These are phyloP conservation scores for Diorhabda elongata DNA, from an alignment of 1,140 invertebrate genomes.

Conservation along the genomic window DNA sequence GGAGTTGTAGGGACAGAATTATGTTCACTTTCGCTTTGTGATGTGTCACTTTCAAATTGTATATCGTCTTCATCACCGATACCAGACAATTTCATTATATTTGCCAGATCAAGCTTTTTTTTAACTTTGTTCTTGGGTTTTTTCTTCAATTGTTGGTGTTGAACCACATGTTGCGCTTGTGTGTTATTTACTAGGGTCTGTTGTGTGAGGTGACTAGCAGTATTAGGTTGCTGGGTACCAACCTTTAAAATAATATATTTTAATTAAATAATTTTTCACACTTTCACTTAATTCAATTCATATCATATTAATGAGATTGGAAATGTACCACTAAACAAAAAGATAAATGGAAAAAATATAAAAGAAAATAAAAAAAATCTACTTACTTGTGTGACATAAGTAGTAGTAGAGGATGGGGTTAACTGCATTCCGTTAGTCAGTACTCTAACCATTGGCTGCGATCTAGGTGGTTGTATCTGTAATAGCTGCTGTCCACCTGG, in stretches of 20 bases:
- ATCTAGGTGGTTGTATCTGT: conserved; percentile 44
- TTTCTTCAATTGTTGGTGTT: conserved; percentile 37
- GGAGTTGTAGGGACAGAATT: conserved; percentile 36
- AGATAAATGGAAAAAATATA: neutral
- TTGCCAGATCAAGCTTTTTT: conserved; percentile 53
- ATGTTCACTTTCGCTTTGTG: conserved; percentile 42
- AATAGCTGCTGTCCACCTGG: conserved; percentile 40
- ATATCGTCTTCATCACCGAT: conserved; percentile 47
- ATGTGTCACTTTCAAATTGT: conserved; percentile 46
- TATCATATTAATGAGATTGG: neutral
- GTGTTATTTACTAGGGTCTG: conserved; percentile 30
- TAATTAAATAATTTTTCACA: neutral
- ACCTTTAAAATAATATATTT: neutral
- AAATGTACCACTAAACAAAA: neutral
- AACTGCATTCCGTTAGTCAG: conserved; percentile 51
- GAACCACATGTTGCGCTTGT: conserved; percentile 17
- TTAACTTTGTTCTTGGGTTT: conserved; percentile 47
- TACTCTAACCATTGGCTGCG: conserved; percentile 52
- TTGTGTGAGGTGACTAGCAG: conserved; percentile 25
- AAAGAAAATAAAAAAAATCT: neutral
- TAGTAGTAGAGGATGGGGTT: conserved; percentile 43
- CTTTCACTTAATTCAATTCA: neutral
- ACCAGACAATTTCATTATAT: conserved; percentile 54
- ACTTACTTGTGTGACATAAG: conserved; percentile 41
- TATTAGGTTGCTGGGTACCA: conserved; percentile 31